Evolutionary conservation across 2,797 vertebrate species (phyloP), one percentile per base, ranked within the genome.

Genomic region (Clarias laeviceps): DNA sequence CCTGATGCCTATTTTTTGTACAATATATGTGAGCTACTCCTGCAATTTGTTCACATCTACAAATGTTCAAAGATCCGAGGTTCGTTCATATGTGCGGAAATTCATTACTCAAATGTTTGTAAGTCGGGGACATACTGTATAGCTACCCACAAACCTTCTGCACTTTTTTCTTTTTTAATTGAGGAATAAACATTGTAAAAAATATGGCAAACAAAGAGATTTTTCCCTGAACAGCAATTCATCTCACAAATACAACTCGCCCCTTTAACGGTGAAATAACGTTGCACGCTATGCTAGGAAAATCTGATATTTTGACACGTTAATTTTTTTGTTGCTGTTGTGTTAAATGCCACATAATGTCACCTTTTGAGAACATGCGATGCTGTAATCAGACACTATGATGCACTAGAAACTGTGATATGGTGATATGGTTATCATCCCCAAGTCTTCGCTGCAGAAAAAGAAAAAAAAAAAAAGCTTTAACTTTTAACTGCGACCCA

Each of bases 401-500:
- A 2, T 62, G 34, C 22, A n/a, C 59, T 79, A n/a, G 4, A 45
- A 62, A n/a, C 77, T n/a, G 2, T 18, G 61, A 80, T 65, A 64
- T 64, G 34, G 4, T 64, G 56, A 78, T 59, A 37, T 15, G 18
- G 29, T 34, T 59, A 24, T 61, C 0, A 7, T 57, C 32, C 50
- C 45, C 9, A 27, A 15, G 24, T 62, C 24, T 45, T 64, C 9
- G 34, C 11, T 64, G 24, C 34, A 50, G 59, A 17, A 50, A 45
- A 45, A 6, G 40, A 9, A 45, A 18, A 37, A n/a, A 73, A 22
- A 24, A 6, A 34, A 24, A 24, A 15, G 3, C 22, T 85, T 34
- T 45, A n/a, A 24, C 61, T 65, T 69, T 40, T 34, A 85, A 87
- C 57, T 81, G 59, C 54, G 61, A 68, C 45, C 61, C 29, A 40